phyloP scores from a whole-genome alignment of 2,888 invertebrate genomes.

The Cataglyphis cursor region DNA sequence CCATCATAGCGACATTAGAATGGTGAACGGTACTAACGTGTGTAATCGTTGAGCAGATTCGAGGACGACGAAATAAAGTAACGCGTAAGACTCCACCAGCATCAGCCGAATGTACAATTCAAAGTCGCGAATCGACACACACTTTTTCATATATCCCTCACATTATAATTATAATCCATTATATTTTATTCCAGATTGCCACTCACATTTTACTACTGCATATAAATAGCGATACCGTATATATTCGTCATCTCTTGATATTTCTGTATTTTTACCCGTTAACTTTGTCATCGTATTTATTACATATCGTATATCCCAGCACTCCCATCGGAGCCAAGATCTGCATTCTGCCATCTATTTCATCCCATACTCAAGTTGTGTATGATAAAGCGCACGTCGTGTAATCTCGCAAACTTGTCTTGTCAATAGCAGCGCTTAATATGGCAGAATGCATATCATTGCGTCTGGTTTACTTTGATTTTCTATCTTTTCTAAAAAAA shows the following conservation, averaged over 20 bases:
- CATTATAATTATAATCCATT: slow-evolving; percentile 84
- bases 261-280: slow-evolving; percentile 74
- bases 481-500: slow-evolving; percentile 67
- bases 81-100: slow-evolving; percentile 12
- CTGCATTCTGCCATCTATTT: slow-evolving; percentile 77
- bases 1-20: slow-evolving; percentile 61
- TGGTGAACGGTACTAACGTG: slow-evolving; percentile 64
- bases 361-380: slow-evolving; percentile 12
- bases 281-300: slow-evolving; percentile 78
- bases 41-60: slow-evolving; percentile 69
- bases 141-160: slow-evolving; percentile 64
- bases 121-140: slow-evolving; percentile 23
- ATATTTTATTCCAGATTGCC: slow-evolving; percentile 86
- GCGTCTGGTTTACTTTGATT: slow-evolving; percentile 79
- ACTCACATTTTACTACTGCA: slow-evolving; percentile 82
- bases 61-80: slow-evolving; percentile 39
- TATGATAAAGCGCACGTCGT: slow-evolving; percentile 28
- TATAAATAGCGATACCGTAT: slow-evolving; percentile 75
- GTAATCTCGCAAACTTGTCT: not conserved
- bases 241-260: slow-evolving; percentile 76
- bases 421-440: slow-evolving; percentile 31
- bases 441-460: slow-evolving; percentile 80
- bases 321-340: slow-evolving; percentile 76
- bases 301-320: slow-evolving; percentile 73
- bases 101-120: slow-evolving; percentile 36